Conservation (phyloP, 2,797 vertebrate species). For the Alauda arvensis region DNA sequence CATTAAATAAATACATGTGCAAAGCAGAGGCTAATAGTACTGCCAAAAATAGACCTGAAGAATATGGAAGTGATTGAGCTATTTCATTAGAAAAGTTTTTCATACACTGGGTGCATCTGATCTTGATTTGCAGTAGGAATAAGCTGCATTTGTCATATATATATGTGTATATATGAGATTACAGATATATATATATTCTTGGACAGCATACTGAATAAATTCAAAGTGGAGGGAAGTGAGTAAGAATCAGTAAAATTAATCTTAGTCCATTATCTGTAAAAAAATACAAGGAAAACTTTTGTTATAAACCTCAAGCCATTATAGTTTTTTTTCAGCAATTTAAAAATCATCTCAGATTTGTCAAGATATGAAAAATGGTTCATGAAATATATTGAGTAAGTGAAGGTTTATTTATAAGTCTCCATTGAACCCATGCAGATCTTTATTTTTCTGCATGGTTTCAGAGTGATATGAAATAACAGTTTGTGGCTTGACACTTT, state of each 20-base stretch:
- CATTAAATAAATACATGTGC: conserved; percentile 40
- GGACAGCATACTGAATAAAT: not conserved
- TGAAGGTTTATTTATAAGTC: not conserved
- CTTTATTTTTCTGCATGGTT: conserved; percentile 12
- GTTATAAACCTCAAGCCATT: not conserved
- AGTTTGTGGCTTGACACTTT: conserved; percentile 21
- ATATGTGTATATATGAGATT: not conserved
- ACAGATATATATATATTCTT: not conserved
- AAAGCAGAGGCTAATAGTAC: not conserved
- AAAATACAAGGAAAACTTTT: not conserved
- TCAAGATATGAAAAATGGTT: not conserved
- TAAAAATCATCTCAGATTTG: conserved; percentile 1
- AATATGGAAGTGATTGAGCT: not conserved
- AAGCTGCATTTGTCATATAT: not conserved
- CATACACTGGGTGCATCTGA: not conserved
- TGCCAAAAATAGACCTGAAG: conserved; percentile 30
- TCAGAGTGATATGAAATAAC: not conserved
- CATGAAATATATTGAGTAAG: not conserved
- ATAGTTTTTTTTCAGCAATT: not conserved
- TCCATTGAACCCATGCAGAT: not conserved
- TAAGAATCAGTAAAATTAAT: not conserved
- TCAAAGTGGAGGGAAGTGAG: not conserved
- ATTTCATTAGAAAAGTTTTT: conserved; percentile 11
- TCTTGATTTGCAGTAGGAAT: not conserved
- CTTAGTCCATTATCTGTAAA: not conserved